A percentile compares a stretch with the other conserved stretches of the same genome.
phyloP scores from a whole-genome alignment of 2,113 vertebrate species.

The Nymphicus hollandicus region DNA sequence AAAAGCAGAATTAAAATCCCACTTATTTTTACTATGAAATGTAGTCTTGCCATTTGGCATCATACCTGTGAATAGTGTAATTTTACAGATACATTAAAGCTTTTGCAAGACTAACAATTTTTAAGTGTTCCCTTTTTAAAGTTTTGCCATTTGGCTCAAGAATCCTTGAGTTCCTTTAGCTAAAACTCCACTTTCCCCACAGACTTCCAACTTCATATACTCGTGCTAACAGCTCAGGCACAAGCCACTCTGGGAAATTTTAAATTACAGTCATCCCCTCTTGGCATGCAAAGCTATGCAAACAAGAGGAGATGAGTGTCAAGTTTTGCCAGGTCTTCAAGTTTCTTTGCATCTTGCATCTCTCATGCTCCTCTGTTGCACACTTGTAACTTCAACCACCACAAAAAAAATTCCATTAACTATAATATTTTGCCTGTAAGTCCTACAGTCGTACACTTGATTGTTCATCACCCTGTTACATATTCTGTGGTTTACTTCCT shows the following conservation, averaged over 20 bases:
- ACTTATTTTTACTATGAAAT: neutral
- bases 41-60: neutral
- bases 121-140: neutral
- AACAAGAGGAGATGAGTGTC: neutral
- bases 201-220: neutral
- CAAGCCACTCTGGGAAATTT: neutral
- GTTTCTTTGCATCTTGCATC: neutral
- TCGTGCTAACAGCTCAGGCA: neutral
- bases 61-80: neutral
- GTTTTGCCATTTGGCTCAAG: neutral
- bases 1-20: neutral
- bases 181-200: neutral
- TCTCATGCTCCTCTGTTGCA: neutral
- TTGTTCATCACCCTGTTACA: neutral
- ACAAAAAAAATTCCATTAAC: neutral
- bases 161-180: neutral
- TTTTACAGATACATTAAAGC: neutral
- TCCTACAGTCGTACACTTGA: neutral
- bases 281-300: neutral
- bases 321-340: neutral
- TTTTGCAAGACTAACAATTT: neutral
- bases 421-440: neutral
- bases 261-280: neutral
- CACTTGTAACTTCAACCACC: neutral
- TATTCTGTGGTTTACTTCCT: neutral